Base-by-base conservation (phyloP, 2,113 vertebrate species). In the Elephantulus edwardii region DNA sequence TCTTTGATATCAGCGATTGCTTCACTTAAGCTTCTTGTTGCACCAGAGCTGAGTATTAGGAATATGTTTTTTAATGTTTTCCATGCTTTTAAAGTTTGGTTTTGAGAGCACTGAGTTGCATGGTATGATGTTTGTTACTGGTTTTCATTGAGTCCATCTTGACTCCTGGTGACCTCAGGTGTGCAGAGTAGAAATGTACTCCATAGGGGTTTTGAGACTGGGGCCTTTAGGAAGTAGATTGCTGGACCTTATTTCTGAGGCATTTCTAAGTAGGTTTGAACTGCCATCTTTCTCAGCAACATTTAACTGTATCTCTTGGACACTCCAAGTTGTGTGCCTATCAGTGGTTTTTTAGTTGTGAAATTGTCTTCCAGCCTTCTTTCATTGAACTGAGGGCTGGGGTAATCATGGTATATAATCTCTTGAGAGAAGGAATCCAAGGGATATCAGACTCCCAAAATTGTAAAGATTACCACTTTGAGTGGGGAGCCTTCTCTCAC, bases 1-100 rank as follows among this genome's bases (percentile, higher is more conserved):
- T 83, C 86, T 91, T 92, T 64, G 33, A 90, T 77, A 83, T 58
- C 74, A 90, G n/a, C 42, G 35, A n/a, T 30, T 50, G 30, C 2
- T 54, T 74, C 68, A 48, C 28, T 71, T 64, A 90, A 87, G n/a
- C 19, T 76, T 64, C n/a, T n/a, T 56, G 90, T 95, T 72, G 1
- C n/a, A 88, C 74, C 26, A 88, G 50, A 26, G n/a, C 79, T 86
- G 60, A 54, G 8, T 24, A 60, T 8, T 50, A 64, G 56, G 68
- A 71, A 66, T 8, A 30, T 40, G 72, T 71, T 14, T 77, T 50
- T 26, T 33, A 93, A 26, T 75, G 54, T 24, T 71, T 90, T 60
- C 22, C 24, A 78, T 66, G 33, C 6, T 3, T 44, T 87, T 74
- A 35, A 44, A 52, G 71, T 89, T 2, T 85, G 60, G 68, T 62